Conservation (phyloP, 2,113 vertebrate genomes). For the Crocuta crocuta region DNA sequence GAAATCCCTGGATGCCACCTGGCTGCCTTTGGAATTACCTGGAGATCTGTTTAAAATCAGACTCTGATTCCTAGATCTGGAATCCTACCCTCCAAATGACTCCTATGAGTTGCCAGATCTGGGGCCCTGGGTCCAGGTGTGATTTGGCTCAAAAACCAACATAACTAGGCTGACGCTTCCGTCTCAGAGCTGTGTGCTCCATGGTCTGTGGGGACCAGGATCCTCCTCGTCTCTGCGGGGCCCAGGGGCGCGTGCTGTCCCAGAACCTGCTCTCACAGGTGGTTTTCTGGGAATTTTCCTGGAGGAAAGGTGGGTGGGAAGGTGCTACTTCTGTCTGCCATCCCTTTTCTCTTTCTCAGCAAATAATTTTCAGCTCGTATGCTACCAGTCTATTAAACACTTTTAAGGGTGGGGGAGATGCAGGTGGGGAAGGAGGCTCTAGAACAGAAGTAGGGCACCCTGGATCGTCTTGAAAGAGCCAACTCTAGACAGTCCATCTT, state of each 20-base stretch:
- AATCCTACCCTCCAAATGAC: background rate
- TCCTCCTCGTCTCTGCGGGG: accelerated
- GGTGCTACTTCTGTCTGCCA: background rate
- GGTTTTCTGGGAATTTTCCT: background rate
- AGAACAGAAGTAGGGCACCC: background rate
- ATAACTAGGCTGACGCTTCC: background rate
- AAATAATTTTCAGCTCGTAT: background rate
- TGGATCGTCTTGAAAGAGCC: accelerated
- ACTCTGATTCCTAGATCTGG: background rate
- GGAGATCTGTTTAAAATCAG: background rate
- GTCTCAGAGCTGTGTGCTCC: accelerated
- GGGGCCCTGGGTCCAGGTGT: background rate
- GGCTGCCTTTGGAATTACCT: background rate
- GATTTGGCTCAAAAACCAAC: background rate
- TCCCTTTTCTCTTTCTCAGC: background rate
- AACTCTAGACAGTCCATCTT: accelerated
- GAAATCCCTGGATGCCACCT: background rate
- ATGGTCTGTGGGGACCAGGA: accelerated
- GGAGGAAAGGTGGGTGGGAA: no score
- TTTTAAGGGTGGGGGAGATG: background rate
- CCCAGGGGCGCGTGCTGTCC: accelerated
- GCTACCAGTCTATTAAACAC: no score
- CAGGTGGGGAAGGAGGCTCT: background rate
- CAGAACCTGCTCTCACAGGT: background rate
- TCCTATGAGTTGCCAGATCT: accelerated